These are phyloP conservation scores for Microcaecilia unicolor DNA, from an alignment of 2,797 vertebrate species.

Conservation along the genomic window DNA sequence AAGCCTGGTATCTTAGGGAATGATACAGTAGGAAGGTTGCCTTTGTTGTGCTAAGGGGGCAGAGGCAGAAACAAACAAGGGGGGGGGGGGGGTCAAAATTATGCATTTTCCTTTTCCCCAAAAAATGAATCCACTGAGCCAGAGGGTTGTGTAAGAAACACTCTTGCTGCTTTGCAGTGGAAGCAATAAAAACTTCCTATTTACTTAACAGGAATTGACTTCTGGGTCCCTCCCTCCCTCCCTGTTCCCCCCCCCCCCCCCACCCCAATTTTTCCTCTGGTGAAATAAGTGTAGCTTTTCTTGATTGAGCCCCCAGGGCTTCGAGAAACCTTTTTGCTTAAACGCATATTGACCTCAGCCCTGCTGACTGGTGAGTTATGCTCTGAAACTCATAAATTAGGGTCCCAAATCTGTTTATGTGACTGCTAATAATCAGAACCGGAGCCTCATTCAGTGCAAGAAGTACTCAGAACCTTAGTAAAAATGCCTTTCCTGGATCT, in stretches of 20 bases:
- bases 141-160: background rate
- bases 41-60: too few species aligned
- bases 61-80: background rate
- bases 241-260: slow-evolving; percentile 8
- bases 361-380: slow-evolving; percentile 45
- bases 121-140: background rate
- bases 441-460: slow-evolving; percentile 5
- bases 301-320: slow-evolving; percentile 38
- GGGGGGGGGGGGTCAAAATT: background rate
- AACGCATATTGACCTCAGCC: slow-evolving; percentile 50
- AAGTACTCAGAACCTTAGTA: slow-evolving; percentile 17
- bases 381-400: slow-evolving; percentile 42
- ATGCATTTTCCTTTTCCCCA: background rate
- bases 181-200: slow-evolving; percentile 22
- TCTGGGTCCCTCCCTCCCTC: background rate
- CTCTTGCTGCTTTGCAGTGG: slow-evolving; percentile 10
- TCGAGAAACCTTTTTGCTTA: slow-evolving; percentile 54
- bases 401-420: slow-evolving; percentile 15
- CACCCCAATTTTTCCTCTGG: slow-evolving; percentile 7
- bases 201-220: slow-evolving; percentile 22
- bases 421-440: slow-evolving; percentile 20
- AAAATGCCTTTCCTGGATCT: slow-evolving; percentile 8
- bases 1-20: too few species aligned
- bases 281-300: slow-evolving; percentile 24
- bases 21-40: too few species aligned